phyloP scores from a whole-genome alignment of 2,113 vertebrate species.

The Lanius ludovicianus region DNA sequence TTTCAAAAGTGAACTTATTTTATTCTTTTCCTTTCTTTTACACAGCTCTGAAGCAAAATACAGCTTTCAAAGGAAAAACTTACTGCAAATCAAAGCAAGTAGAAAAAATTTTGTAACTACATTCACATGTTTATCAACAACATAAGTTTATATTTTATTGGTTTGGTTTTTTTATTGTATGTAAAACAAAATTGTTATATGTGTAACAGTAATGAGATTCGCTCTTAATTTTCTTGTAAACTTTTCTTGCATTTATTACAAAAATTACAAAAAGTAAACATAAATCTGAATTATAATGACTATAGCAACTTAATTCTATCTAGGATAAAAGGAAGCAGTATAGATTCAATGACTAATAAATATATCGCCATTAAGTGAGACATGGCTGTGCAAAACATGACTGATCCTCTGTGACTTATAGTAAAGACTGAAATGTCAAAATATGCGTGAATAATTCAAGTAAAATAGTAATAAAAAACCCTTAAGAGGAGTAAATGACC shows the following conservation, averaged over 20 bases:
- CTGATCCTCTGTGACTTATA: neutral
- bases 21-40: neutral
- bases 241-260: neutral
- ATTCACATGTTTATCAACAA: neutral
- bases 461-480: neutral
- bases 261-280: neutral
- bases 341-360: neutral
- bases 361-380: neutral
- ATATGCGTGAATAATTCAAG: neutral
- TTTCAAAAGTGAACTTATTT: neutral
- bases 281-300: neutral
- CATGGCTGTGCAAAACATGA: neutral
- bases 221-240: neutral
- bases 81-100: neutral
- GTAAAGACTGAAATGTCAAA: neutral
- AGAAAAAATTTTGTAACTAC: neutral
- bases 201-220: neutral
- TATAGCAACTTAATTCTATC: neutral
- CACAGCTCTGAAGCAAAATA: neutral
- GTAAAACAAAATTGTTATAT: neutral
- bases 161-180: fast-evolving
- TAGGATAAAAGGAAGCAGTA: neutral
- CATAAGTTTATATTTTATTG: neutral
- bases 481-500: neutral
- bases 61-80: neutral